Evolutionary conservation across 2,113 vertebrate species (phyloP).

Genomic region (Oryzias curvinotus): DNA sequence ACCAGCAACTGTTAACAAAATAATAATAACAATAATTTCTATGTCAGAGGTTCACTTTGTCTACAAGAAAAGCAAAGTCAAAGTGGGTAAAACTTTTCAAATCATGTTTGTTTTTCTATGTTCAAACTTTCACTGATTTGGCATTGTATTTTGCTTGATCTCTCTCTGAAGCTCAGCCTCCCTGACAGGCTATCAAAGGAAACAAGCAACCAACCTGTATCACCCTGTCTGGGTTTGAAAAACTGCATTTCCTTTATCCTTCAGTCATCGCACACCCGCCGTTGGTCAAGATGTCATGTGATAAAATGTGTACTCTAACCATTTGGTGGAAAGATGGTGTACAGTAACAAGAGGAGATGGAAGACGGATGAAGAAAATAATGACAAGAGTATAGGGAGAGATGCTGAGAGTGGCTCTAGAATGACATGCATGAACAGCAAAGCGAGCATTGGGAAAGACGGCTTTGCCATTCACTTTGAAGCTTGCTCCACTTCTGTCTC

Average conservation of each 20-base stretch:
- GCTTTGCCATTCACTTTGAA: slow-evolving; percentile 80
- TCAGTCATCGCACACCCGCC: slow-evolving; percentile 4
- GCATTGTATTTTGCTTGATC: slow-evolving; percentile 53
- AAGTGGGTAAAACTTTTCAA: too few relatives aligned
- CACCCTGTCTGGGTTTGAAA: slow-evolving; percentile 51
- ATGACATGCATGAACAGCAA: slow-evolving; percentile 73
- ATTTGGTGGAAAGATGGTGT: slow-evolving; percentile 11
- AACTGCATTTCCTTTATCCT: slow-evolving; percentile 34
- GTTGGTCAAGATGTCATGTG: slow-evolving; percentile 26
- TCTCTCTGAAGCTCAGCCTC: slow-evolving; percentile 40
- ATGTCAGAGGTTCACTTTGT: too few relatives aligned
- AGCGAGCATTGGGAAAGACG: slow-evolving; percentile 66
- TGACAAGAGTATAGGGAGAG: slow-evolving; percentile 21
- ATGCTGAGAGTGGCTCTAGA: slow-evolving; percentile 53
- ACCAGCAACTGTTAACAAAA: too few relatives aligned
- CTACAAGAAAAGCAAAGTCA: too few relatives aligned
- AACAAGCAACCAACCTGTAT: slow-evolving; percentile 42
- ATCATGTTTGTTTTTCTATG: too few relatives aligned
- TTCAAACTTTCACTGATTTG: background rate
- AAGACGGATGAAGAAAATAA: slow-evolving; percentile 34
- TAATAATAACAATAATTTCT: too few relatives aligned
- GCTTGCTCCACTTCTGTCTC: slow-evolving; percentile 73
- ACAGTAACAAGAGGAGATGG: slow-evolving; percentile 30
- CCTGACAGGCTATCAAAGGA: slow-evolving; percentile 66
- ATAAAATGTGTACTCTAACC: background rate